Percentiles rank a stretch among this genome's conserved stretches.
phyloP scores from a whole-genome alignment of 1,140 invertebrate genomes.

The Caenorhabditis briggsae region DNA sequence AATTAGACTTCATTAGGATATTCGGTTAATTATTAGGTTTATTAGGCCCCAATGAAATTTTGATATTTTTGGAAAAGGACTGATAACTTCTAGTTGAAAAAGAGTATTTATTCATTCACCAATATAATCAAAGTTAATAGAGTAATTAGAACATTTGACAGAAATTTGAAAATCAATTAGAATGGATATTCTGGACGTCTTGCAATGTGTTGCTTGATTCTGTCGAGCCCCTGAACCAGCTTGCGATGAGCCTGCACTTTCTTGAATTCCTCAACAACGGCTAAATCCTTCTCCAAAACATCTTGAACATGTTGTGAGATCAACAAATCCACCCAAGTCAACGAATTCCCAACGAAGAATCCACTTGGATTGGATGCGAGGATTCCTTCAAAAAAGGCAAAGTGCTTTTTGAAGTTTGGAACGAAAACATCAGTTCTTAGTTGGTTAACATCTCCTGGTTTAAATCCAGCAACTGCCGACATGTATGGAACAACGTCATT shows the following conservation, averaged over 20 bases:
- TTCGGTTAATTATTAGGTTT: too few relatives aligned
- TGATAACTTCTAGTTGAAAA: too few relatives aligned
- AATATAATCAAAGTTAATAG: too few relatives aligned
- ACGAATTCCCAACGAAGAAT: conserved; percentile 54
- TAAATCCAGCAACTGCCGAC: conserved; percentile 26
- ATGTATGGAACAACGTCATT: conserved; percentile 45
- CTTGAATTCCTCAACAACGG: conserved; percentile 25
- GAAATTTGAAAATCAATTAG: not conserved
- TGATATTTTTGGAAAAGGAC: too few relatives aligned
- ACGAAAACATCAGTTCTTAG: conserved; percentile 50
- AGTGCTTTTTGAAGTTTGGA: conserved; percentile 52
- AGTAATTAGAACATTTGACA: too few relatives aligned
- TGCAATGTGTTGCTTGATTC: conserved; percentile 11
- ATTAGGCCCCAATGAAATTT: too few relatives aligned
- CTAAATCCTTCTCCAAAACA: conserved; percentile 41
- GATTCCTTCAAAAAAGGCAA: conserved; percentile 35
- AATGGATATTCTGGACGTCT: conserved; percentile 55
- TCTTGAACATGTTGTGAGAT: conserved; percentile 38
- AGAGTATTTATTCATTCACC: too few relatives aligned
- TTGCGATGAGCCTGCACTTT: conserved; percentile 16
- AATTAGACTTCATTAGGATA: too few relatives aligned
- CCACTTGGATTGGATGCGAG: conserved; percentile 19
- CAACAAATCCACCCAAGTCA: conserved; percentile 57
- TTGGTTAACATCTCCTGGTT: conserved; percentile 42
- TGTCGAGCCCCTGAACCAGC: conserved; percentile 19